Percentiles rank a stretch among this genome's conserved stretches.
Conservation (phyloP, 2,113 vertebrate genomes). For the Triplophysa dalaica region DNA sequence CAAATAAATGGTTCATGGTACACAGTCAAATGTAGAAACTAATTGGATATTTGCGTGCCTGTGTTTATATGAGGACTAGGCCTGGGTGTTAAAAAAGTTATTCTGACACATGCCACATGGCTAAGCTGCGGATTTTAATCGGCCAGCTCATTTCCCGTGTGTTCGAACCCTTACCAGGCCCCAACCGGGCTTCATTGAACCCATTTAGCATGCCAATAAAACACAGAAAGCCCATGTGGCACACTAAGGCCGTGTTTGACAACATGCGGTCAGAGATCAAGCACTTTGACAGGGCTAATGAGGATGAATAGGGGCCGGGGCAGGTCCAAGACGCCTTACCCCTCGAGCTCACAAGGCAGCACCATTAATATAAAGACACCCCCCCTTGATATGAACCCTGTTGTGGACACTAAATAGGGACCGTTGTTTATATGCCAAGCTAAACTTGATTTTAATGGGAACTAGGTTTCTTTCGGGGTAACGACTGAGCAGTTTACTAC, state of each 20-base stretch:
- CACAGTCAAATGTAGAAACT: background rate
- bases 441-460: slow-evolving; percentile 31
- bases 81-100: slow-evolving; percentile 40
- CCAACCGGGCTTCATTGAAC: slow-evolving; percentile 45
- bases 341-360: slow-evolving; percentile 28
- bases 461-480: background rate
- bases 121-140: slow-evolving; percentile 36
- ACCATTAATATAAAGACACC: slow-evolving; percentile 26
- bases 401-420: background rate
- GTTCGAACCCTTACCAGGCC: slow-evolving; percentile 17
- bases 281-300: slow-evolving; percentile 39
- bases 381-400: slow-evolving; percentile 18
- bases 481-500: slow-evolving; percentile 1
- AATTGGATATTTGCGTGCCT: background rate
- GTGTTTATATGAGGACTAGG: slow-evolving; percentile 13
- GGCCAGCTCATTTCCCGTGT: slow-evolving; percentile 39
- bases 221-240: slow-evolving; percentile 44
- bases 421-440: slow-evolving; percentile 35
- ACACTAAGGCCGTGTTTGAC: slow-evolving; percentile 40
- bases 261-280: slow-evolving; percentile 45
- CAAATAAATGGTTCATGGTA: background rate
- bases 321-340: background rate
- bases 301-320: slow-evolving; percentile 25
- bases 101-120: slow-evolving; percentile 53
- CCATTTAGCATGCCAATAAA: slow-evolving; percentile 52